Evolutionary conservation across 35 echinoderm and acorn worm species (phyloP).

Genomic region (Patiria miniata): DNA sequence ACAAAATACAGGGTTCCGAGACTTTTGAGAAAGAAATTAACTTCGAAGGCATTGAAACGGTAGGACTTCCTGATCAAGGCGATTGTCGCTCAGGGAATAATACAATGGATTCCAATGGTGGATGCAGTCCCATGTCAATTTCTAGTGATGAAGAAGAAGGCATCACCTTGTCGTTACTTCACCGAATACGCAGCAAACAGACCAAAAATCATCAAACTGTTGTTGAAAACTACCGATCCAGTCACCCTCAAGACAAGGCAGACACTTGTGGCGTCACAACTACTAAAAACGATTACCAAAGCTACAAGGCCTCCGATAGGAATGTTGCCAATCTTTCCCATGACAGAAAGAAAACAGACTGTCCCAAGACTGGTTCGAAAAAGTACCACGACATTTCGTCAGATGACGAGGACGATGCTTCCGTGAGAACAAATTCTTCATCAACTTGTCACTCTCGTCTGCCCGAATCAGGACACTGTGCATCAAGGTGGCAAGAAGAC

Average conservation of each 20-base stretch:
- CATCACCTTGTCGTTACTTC: conserved; percentile 1
- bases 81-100: too few species aligned
- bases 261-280: not conserved
- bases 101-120: not conserved
- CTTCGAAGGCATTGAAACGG: too few species aligned
- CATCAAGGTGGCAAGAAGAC: not conserved
- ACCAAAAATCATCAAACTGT: not conserved
- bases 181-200: conserved; percentile 23
- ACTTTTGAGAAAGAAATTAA: too few species aligned
- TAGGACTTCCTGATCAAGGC: too few species aligned
- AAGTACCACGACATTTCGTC: conserved; percentile 2
- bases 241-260: not conserved
- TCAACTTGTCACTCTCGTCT: not conserved
- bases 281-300: too few species aligned
- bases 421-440: not conserved
- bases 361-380: too few species aligned
- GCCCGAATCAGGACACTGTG: too few species aligned
- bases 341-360: too few species aligned
- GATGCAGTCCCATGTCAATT: conserved; percentile 31
- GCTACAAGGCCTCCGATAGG: too few species aligned
- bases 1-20: too few species aligned
- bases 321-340: too few species aligned
- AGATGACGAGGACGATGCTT: not conserved
- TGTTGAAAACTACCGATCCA: not conserved
- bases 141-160: conserved; percentile 37